These are phyloP conservation scores for Actinia tenebrosa DNA, from an alignment of 64 coral and sea anemone genomes.

Conservation along the genomic window DNA sequence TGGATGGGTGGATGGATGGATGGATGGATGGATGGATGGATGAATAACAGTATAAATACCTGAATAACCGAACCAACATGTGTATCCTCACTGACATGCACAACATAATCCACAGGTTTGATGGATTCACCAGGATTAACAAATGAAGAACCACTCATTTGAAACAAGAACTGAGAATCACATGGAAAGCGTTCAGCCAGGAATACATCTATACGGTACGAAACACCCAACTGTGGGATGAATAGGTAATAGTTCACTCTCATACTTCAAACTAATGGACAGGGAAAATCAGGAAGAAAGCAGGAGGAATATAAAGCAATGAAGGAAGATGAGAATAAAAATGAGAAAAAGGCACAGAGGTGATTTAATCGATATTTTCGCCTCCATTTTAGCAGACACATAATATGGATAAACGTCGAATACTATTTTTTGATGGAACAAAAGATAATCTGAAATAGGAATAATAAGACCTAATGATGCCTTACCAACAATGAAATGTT, in stretches of 20 bases:
- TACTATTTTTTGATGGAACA: no score
- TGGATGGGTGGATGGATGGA: no score
- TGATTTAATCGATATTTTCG: no score
- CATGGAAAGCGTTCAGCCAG: constrained; percentile 79
- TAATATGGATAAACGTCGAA: no score
- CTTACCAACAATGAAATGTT: constrained; percentile 67
- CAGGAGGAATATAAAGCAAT: no score
- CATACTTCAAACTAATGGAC: no score
- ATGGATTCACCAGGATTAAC: constrained; percentile 46
- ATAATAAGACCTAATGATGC: not conserved
- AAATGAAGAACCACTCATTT: constrained; percentile 82
- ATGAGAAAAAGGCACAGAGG: no score
- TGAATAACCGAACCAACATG: constrained; percentile 52
- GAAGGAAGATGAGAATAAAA: no score
- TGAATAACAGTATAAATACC: not conserved
- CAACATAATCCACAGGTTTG: constrained; percentile 59
- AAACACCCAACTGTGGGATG: constrained; percentile 58
- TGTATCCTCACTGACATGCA: constrained; percentile 63
- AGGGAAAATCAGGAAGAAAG: not conserved
- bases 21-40: not conserved
- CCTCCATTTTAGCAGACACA: no score
- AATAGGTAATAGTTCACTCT: no score
- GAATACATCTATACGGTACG: constrained; percentile 79
- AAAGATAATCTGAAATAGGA: no score
- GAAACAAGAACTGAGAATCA: constrained; percentile 72